Conservation (phyloP, 2,797 vertebrate species). For the Pitangus sulphuratus region DNA sequence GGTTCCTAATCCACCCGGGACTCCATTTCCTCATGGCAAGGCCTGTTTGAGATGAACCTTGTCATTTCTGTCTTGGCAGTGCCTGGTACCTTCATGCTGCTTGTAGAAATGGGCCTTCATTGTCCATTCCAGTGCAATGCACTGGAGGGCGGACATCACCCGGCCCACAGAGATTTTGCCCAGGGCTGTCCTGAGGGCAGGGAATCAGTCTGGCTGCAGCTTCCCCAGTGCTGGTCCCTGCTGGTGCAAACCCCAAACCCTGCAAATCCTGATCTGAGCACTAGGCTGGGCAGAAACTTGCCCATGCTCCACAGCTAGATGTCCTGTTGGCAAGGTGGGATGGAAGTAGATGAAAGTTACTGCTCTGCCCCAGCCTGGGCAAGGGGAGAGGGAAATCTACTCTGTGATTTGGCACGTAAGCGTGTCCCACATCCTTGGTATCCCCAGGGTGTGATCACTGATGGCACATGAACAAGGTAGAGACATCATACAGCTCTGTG, state of each 20-base stretch:
- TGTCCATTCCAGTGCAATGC: fast-evolving
- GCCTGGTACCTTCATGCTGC: not conserved
- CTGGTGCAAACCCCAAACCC: not conserved
- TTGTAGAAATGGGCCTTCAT: not conserved
- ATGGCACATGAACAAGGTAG: not conserved
- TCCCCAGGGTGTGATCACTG: fast-evolving
- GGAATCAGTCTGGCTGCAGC: not conserved
- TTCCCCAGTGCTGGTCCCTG: not conserved
- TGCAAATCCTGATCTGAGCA: not conserved
- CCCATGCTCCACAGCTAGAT: fast-evolving
- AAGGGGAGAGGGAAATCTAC: not conserved
- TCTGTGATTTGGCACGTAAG: not conserved
- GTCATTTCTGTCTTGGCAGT: not conserved
- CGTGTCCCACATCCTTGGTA: not conserved
- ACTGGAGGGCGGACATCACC: fast-evolving
- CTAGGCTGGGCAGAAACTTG: not conserved
- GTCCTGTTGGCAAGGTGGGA: not conserved
- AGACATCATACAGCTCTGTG: not conserved
- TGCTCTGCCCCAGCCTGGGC: not conserved
- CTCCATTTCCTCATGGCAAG: fast-evolving
- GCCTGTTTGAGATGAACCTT: not conserved
- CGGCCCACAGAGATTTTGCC: not conserved
- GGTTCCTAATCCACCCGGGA: not conserved
- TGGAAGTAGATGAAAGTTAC: not conserved
- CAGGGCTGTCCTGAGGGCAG: not conserved